phyloP scores from a whole-genome alignment of 2,113 vertebrate species.

The Arothron firmamentum region DNA sequence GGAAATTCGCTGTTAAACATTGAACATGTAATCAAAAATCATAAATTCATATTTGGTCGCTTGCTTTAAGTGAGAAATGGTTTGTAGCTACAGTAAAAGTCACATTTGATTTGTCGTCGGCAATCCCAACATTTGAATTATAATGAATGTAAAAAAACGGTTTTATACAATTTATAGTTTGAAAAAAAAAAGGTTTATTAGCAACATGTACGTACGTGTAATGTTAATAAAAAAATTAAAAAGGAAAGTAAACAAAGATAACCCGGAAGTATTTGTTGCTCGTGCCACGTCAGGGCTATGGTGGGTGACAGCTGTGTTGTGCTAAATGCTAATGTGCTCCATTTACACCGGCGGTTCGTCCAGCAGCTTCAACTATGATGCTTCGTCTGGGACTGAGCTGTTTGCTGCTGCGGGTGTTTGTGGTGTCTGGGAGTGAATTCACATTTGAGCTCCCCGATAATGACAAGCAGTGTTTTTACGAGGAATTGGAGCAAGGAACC shows the following conservation, averaged over 20 bases:
- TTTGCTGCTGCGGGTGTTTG: constrained; percentile 34
- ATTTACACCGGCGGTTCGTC: neutral
- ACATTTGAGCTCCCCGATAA: constrained; percentile 77
- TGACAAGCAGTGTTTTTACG: constrained; percentile 78
- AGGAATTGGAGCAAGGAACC: constrained; percentile 67
- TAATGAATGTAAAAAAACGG: neutral
- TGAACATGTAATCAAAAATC: no score
- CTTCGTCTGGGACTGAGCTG: constrained; percentile 17
- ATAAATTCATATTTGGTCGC: no score
- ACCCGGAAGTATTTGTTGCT: constrained; percentile 61
- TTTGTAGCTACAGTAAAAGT: no score
- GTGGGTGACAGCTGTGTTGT: neutral
- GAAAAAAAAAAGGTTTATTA: no score
- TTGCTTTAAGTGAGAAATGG: no score
- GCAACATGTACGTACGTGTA: no score
- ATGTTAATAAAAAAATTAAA: no score
- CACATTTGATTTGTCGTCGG: no score
- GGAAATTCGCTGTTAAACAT: no score
- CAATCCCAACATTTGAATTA: no score
- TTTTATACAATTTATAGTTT: neutral
- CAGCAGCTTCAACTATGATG: constrained; percentile 22
- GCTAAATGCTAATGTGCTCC: neutral
- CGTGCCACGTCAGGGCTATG: constrained; percentile 73
- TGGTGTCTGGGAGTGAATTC: constrained; percentile 64
- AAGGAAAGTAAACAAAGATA: constrained; percentile 3